These are phyloP conservation scores for Helleia helle DNA, from an alignment of 2,888 invertebrate genomes.

Conservation along the genomic window DNA sequence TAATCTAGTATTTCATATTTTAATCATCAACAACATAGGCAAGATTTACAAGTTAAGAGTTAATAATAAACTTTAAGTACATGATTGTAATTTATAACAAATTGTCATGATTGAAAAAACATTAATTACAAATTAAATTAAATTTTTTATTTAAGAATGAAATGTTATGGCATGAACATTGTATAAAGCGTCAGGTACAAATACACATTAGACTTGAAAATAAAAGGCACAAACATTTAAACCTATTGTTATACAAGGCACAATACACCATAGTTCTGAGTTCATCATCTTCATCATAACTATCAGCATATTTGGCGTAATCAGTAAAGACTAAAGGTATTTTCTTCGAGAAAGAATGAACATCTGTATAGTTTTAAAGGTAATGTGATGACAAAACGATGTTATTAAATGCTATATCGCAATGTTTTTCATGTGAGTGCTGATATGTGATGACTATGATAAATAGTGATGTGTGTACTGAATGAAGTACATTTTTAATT, in stretches of 20 bases:
- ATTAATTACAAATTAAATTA: background rate
- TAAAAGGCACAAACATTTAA: constrained; percentile 65
- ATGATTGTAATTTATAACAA: background rate
- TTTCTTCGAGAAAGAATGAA: too few relatives aligned
- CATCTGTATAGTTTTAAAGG: too few relatives aligned
- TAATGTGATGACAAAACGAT: too few relatives aligned
- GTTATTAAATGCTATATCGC: too few relatives aligned
- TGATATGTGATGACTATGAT: too few relatives aligned
- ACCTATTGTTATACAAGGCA: constrained; percentile 61
- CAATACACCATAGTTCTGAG: constrained; percentile 59
- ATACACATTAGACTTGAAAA: constrained; percentile 48
- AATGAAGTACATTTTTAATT: too few relatives aligned
- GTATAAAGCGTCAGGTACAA: constrained; percentile 51
- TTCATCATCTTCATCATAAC: constrained; percentile 26
- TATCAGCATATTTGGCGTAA: constrained; percentile 11
- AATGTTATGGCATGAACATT: constrained; percentile 9
- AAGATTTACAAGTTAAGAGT: background rate
- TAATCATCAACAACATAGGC: background rate
- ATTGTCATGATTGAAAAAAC: background rate
- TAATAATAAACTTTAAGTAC: background rate
- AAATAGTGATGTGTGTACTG: too few relatives aligned
- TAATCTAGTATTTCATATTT: too few relatives aligned
- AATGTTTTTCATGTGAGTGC: too few relatives aligned
- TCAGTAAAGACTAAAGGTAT: too few relatives aligned
- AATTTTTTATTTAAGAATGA: background rate